Percentiles rank a stretch among this genome's conserved stretches.
Conservation (phyloP, 1,140 invertebrate species). For the Coelopa frigida region DNA sequence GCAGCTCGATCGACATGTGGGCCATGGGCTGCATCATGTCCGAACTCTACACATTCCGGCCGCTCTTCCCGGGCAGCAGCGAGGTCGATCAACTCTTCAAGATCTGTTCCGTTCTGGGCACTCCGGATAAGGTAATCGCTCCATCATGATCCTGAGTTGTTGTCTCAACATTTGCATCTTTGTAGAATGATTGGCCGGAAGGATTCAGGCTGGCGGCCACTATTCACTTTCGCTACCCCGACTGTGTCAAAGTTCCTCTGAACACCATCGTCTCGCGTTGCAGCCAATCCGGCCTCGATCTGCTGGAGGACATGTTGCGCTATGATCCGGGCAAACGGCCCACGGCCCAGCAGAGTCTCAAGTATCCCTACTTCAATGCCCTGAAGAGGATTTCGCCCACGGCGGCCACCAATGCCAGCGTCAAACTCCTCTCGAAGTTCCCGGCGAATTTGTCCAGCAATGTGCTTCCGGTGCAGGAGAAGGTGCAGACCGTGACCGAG, state of each 20-base stretch:
- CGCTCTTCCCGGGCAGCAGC: constrained; percentile 92
- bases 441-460: constrained; percentile 32
- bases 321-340: constrained; percentile 93
- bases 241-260: constrained; percentile 71
- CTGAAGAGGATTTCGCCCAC: constrained; percentile 41
- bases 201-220: constrained; percentile 85
- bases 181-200: constrained; percentile 87
- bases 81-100: constrained; percentile 99
- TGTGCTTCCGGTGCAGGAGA: constrained; percentile 42
- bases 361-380: constrained; percentile 78
- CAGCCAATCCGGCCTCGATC: constrained; percentile 69
- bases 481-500: constrained; percentile 36
- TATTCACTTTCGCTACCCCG: constrained; percentile 96
- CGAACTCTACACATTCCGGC: constrained; percentile 95
- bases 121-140: constrained; percentile 71
- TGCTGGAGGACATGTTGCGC: constrained; percentile 80
- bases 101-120: constrained; percentile 92
- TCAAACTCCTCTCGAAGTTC: constrained; percentile 30
- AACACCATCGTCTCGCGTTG: constrained; percentile 77
- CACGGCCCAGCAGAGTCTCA: constrained; percentile 77
- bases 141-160: not conserved
- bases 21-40: constrained; percentile 97
- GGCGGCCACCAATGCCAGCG: constrained; percentile 41
- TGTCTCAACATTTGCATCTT: not conserved
- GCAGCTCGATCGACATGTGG: constrained; percentile 97